Evolutionary conservation across 1,140 invertebrate genomes (phyloP), one percentile per base, ranked within the genome.

Genomic region (Lordiphosa mommai): DNA sequence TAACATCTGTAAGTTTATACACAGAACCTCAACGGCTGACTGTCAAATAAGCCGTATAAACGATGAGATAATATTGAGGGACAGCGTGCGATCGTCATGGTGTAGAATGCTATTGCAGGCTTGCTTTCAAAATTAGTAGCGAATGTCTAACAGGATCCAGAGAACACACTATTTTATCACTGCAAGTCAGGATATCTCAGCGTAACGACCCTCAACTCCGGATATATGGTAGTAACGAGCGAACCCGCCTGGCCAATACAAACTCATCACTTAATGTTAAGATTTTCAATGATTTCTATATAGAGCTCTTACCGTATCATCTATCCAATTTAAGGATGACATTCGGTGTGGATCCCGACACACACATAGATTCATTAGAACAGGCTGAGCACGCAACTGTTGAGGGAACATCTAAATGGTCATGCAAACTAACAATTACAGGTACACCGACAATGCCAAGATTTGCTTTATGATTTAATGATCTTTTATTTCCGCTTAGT

Each of bases 361-460:
- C 96, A 90, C 98, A 99, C 93, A 96, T 97, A 92, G 98, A 99
- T 93, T 96, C 96, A 91, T 94, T 99, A 91, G 97, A 99, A 92
- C 95, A 97, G 91, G 97, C 98, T 77, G 97, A 99, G 92, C 93
- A 95, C 91, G 94, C 95, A 91, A 98, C 99, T 91, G 95, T 99
- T 89, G 98, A 99, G 92, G 98, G 98, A 90, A 99, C 97, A 87
- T 99, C 97, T 89, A 99, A 99, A 92, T 99, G 98, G 98, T 99
- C 97, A 90, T 98, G 97, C 93, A 99, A 99, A 94, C 98, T 99
- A 92, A 97, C 97, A 89, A 96, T 98, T 89, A 98, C 97, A 97
- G 96, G 97, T 98, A 93, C 90, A 89, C 68, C 47, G 44, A 34
- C 88, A 57, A 61, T 34, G 3, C 33, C 88, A 46, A 43, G n/a